Conservation (phyloP, 2,888 invertebrate species). For the Glaucopsyche alexis region DNA sequence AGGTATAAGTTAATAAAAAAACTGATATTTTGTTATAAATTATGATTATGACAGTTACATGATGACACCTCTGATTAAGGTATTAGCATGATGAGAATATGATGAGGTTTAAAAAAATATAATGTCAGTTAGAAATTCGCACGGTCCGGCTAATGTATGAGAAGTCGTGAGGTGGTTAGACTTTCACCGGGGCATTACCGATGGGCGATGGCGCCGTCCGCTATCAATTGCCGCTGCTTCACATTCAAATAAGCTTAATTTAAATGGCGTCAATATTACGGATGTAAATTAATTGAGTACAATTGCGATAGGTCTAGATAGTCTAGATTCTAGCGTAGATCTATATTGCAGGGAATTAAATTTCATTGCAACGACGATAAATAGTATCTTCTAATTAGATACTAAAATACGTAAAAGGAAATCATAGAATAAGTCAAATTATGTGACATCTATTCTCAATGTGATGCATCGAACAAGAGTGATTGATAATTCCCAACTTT, state of each 20-base stretch:
- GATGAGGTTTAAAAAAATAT: conserved; percentile 59
- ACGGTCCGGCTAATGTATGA: conserved; percentile 73
- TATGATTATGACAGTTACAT: not conserved
- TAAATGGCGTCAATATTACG: not conserved
- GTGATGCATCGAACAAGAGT: too few species aligned
- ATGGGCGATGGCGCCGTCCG: conserved; percentile 56
- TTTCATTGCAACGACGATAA: not conserved
- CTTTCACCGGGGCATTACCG: conserved; percentile 72
- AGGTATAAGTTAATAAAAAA: too few species aligned
- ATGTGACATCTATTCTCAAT: too few species aligned
- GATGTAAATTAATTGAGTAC: conserved; percentile 8
- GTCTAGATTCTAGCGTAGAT: not conserved
- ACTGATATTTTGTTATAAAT: too few species aligned
- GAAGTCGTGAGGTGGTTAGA: conserved; percentile 68
- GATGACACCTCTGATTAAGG: not conserved
- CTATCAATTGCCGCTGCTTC: conserved; percentile 14
- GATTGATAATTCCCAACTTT: too few species aligned
- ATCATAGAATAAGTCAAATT: too few species aligned
- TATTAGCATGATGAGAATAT: conserved; percentile 56
- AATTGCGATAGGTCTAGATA: not conserved
- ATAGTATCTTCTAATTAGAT: too few species aligned
- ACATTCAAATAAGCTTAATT: conserved; percentile 14
- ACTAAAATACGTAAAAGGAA: too few species aligned
- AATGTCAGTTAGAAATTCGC: conserved; percentile 63
- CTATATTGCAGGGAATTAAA: not conserved